phyloP scores from a whole-genome alignment of 2,113 vertebrate genomes.

The Sus scrofa region DNA sequence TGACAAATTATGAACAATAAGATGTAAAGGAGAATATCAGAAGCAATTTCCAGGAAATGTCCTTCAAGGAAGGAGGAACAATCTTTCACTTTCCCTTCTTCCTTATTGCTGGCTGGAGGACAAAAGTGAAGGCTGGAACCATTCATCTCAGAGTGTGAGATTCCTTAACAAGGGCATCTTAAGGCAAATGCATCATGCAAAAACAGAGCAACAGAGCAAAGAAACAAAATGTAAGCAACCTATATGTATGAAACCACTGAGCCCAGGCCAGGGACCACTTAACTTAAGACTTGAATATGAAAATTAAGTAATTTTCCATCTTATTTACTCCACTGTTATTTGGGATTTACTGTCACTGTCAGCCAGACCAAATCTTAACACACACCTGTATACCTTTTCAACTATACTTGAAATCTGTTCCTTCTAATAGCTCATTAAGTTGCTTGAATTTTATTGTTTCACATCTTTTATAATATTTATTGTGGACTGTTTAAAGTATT shows the following conservation, averaged over 20 bases:
- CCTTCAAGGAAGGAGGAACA: background rate
- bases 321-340: background rate
- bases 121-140: background rate
- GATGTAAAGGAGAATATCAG: background rate
- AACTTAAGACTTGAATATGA: background rate
- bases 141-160: background rate
- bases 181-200: background rate
- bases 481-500: constrained; percentile 2
- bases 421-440: background rate
- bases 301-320: constrained; percentile 19
- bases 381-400: background rate
- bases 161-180: background rate
- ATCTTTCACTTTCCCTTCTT: background rate
- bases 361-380: background rate
- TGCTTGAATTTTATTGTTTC: constrained; percentile 30
- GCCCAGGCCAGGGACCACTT: background rate
- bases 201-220: background rate
- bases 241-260: background rate
- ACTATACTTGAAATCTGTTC: background rate
- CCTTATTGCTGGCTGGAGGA: background rate
- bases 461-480: constrained; percentile 1
- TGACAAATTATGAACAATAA: background rate
- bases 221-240: background rate
- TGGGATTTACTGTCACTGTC: background rate
- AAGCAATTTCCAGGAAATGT: background rate